A percentile compares a stretch with the other conserved stretches of the same genome.
Evolutionary conservation across 2,797 vertebrate species (phyloP).

Genomic region (Silurus lanzhouensis): DNA sequence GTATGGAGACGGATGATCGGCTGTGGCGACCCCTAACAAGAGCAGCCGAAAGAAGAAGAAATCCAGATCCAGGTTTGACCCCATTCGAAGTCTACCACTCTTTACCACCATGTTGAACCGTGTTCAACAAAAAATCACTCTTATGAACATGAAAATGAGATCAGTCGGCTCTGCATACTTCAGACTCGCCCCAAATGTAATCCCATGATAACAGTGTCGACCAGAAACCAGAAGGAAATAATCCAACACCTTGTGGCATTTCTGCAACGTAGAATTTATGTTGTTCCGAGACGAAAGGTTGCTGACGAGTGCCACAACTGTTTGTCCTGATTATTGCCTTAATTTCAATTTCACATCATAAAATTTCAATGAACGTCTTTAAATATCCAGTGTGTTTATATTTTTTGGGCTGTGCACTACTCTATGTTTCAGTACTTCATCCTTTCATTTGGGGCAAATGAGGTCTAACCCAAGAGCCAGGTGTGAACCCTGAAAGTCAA

Average conservation of each 20-base stretch:
- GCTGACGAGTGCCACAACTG: background rate
- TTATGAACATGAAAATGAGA: background rate
- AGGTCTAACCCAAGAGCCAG: slow-evolving; percentile 38
- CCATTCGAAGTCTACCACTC: background rate
- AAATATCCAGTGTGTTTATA: background rate
- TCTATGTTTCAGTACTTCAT: slow-evolving; percentile 12
- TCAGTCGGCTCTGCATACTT: background rate
- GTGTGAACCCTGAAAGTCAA: slow-evolving; percentile 23
- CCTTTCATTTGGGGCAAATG: slow-evolving; percentile 13
- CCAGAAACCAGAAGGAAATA: background rate
- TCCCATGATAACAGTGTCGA: background rate
- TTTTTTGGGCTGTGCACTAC: background rate
- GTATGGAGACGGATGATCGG: no score
- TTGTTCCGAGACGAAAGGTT: background rate
- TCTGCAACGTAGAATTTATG: background rate
- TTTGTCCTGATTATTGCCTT: background rate
- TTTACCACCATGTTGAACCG: background rate
- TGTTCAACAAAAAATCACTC: no score
- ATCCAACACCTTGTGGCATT: background rate
- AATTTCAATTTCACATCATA: background rate
- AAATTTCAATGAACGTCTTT: background rate
- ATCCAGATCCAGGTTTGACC: background rate
- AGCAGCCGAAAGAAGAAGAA: no score
- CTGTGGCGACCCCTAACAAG: no score
- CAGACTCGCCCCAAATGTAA: background rate